A percentile compares a stretch with the other conserved stretches of the same genome.
These are phyloP conservation scores for Enchytraeus crypticus DNA, from an alignment of 2,888 invertebrate genomes.

Conservation along the genomic window DNA sequence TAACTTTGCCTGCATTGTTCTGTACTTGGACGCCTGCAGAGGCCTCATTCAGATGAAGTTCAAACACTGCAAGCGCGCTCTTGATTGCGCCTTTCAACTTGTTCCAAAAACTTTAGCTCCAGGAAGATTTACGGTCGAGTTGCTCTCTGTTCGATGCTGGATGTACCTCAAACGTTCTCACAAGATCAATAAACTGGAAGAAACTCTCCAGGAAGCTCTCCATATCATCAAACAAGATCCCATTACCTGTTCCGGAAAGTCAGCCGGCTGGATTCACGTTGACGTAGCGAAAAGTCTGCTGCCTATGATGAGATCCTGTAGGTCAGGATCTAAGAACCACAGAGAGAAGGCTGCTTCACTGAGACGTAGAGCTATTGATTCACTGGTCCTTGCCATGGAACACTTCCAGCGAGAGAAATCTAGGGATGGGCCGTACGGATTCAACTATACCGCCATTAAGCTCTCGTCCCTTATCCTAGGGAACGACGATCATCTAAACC, in stretches of 20 bases:
- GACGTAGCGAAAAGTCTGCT: neutral
- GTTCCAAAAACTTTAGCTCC: neutral
- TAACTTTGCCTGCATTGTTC: neutral
- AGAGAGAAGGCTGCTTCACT: neutral
- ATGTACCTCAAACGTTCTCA: neutral
- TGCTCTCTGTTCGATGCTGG: constrained; percentile 1
- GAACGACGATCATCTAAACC: neutral
- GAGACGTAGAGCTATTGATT: neutral
- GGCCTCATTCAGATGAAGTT: neutral
- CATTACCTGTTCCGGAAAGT: constrained; percentile 3
- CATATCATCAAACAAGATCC: constrained; percentile 1
- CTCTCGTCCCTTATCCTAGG: neutral
- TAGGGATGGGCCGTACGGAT: constrained; percentile 3
- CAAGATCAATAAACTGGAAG: neutral
- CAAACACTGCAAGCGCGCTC: neutral
- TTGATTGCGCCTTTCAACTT: neutral
- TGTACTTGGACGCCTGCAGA: constrained; percentile 6
- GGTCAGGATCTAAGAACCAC: neutral
- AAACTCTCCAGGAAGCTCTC: neutral
- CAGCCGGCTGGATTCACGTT: constrained; percentile 9
- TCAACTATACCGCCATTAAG: neutral
- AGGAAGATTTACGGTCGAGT: neutral
- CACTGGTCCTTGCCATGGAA: neutral
- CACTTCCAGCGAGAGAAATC: neutral
- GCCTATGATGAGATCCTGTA: neutral